phyloP scores from a whole-genome alignment of 2,797 vertebrate species.

The Mastacembelus armatus region DNA sequence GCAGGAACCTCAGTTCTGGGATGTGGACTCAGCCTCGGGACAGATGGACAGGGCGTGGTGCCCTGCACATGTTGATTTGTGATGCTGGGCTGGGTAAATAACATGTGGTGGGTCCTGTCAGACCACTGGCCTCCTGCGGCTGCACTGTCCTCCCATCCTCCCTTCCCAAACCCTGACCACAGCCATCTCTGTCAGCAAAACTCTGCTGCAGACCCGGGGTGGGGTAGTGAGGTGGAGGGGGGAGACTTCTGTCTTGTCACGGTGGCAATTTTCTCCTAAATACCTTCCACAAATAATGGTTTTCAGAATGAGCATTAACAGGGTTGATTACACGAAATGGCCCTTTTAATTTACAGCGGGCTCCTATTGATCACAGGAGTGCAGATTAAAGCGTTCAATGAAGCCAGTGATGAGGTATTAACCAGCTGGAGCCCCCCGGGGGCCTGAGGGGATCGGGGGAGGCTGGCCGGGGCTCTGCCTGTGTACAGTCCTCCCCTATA shows the following conservation, averaged over 20 bases:
- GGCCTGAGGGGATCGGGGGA: conserved; percentile 83
- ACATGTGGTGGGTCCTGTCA: too few species aligned
- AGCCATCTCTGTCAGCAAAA: conserved; percentile 81
- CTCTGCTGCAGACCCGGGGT: not conserved
- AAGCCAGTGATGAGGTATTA: conserved; percentile 99
- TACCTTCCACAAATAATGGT: conserved; percentile 99
- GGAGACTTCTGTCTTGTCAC: conserved; percentile 78
- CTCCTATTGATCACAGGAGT: conserved; percentile 99
- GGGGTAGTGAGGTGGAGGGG: too few species aligned
- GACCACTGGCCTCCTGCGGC: conserved; percentile 1
- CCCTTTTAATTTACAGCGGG: conserved; percentile 99
- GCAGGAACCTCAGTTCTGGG: too few species aligned
- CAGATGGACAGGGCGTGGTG: too few species aligned
- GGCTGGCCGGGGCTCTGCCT: conserved; percentile 82
- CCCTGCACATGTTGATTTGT: too few species aligned
- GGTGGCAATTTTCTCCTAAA: conserved; percentile 94
- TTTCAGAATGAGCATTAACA: conserved; percentile 99
- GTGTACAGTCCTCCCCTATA: conserved; percentile 99
- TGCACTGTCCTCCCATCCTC: conserved; percentile 22
- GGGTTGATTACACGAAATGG: conserved; percentile 99
- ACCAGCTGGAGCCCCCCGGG: conserved; percentile 94
- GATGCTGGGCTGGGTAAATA: too few species aligned
- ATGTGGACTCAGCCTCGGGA: too few species aligned
- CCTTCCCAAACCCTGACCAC: conserved; percentile 61
- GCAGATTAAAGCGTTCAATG: conserved; percentile 99